Percentiles rank a stretch among this genome's conserved stretches.
These are phyloP conservation scores for Calcarius ornatus DNA, from an alignment of 2,113 vertebrate species.

Conservation along the genomic window DNA sequence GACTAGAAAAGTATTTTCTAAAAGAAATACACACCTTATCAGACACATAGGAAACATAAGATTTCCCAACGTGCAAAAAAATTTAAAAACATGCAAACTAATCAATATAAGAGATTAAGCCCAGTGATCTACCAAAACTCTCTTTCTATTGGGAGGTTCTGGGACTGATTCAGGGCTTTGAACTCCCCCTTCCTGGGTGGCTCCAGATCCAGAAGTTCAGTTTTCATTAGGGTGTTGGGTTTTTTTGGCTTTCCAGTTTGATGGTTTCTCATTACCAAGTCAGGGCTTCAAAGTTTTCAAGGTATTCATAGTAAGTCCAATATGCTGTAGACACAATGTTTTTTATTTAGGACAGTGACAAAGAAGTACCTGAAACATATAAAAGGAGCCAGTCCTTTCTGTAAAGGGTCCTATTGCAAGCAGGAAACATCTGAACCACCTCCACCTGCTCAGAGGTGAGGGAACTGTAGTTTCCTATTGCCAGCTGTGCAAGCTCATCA, in stretches of 20 bases:
- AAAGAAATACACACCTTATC: not conserved
- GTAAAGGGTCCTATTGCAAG: not conserved
- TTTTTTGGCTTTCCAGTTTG: not conserved
- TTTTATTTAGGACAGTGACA: not conserved
- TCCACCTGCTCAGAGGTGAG: not conserved
- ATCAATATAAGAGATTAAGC: not conserved
- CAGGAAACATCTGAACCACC: not conserved
- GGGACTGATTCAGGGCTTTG: not conserved
- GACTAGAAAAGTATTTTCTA: not conserved
- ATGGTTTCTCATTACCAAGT: not conserved
- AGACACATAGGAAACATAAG: not conserved
- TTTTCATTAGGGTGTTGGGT: not conserved
- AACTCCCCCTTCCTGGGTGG: not conserved
- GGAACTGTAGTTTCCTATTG: fast-evolving
- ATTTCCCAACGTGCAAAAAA: not conserved
- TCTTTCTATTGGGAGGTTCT: not conserved
- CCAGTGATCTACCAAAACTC: not conserved
- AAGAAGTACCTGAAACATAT: not conserved
- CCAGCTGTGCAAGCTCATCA: not conserved
- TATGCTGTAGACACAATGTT: not conserved
- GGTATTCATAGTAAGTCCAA: not conserved
- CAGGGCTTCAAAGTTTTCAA: not conserved
- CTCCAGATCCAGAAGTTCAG: not conserved
- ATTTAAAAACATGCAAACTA: not conserved
- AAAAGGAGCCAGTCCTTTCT: not conserved